Base-by-base conservation (phyloP, 1,140 invertebrate genomes). In the Ceratosolen solmsi region DNA sequence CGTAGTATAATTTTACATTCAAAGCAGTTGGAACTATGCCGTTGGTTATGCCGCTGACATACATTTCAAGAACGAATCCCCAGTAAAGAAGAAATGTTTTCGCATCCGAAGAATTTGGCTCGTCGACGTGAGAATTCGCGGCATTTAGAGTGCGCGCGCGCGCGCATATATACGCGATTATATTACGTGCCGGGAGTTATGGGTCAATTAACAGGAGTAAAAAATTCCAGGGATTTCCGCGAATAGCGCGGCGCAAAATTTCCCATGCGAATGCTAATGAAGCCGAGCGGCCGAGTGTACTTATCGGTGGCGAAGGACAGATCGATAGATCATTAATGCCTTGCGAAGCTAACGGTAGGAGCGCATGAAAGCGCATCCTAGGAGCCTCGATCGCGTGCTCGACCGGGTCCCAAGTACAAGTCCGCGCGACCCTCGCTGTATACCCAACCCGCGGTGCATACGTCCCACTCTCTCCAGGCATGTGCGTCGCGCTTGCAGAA, bases 321-420 rank as follows among this genome's bases (percentile, higher is more conserved):
- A 82, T 78, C 80, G 80, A 82, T 78, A 82, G 63, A 82, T 82
- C 80, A 76, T 82, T 82, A 82, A 82, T 82, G 65, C 25, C 54
- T 74, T 68, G 46, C 73, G 27, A 77, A n/a, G 49, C 30, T 63
- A 82, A 78, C 80, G 80, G 80, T 82, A 56, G 70, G 68, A 54
- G 13, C 54, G 77, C 36, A 58, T 72, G 54, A 60, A 79, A 79
- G 68, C 78, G 60, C 60, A 33, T 78, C 63, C 38, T 38, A 1
- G 38, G 36, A 25, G 15, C 46, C 25, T 63, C 58, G n/a, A 63
- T 15, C 2, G 25, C 25, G n/a, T n/a, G n/a, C 51, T 22, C 51
- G 20, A 54, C 5, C 51, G 51, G 9, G 51, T 3, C 20, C n/a
- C 33, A 51, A 27, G 9, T 49, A 3, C 3, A 49, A 22, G 9